A percentile compares a stretch with the other conserved stretches of the same genome.
Evolutionary conservation across 2,888 invertebrate genomes (phyloP).

Genomic region (Anodontia alba): DNA sequence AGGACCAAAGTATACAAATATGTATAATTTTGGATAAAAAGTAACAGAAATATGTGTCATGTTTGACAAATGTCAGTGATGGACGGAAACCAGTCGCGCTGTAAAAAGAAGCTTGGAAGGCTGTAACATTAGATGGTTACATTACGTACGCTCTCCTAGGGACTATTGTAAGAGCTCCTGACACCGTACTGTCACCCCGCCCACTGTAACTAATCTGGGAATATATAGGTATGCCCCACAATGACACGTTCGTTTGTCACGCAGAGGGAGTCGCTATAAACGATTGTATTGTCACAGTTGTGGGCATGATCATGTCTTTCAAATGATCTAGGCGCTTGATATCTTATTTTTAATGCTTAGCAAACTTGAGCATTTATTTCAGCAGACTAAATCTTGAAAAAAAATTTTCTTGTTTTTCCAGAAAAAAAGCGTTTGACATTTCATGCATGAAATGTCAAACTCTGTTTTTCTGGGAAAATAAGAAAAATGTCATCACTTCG

Average conservation of each 20-base stretch:
- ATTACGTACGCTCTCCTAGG: background rate
- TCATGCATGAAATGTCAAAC: too few species aligned
- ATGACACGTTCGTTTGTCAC: constrained; percentile 8
- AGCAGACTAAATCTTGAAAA: too few species aligned
- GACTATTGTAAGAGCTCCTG: background rate
- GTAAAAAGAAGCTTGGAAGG: background rate
- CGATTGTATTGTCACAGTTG: background rate
- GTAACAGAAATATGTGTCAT: constrained; percentile 2
- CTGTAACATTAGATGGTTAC: background rate
- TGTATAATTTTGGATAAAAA: background rate
- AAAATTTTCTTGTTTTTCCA: too few species aligned
- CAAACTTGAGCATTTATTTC: too few species aligned
- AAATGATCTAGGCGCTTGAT: background rate
- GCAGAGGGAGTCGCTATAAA: background rate
- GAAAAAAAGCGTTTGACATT: too few species aligned
- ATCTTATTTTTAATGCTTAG: too few species aligned
- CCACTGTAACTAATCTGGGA: background rate
- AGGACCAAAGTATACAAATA: background rate
- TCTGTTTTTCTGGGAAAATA: too few species aligned
- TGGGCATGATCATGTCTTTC: background rate
- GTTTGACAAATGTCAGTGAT: constrained; percentile 11
- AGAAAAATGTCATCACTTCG: too few species aligned
- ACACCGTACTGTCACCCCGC: background rate
- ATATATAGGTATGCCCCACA: constrained; percentile 7
- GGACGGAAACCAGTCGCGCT: background rate